These are phyloP conservation scores for Coelopa pilipes DNA, from an alignment of 2,888 invertebrate species.

Conservation along the genomic window DNA sequence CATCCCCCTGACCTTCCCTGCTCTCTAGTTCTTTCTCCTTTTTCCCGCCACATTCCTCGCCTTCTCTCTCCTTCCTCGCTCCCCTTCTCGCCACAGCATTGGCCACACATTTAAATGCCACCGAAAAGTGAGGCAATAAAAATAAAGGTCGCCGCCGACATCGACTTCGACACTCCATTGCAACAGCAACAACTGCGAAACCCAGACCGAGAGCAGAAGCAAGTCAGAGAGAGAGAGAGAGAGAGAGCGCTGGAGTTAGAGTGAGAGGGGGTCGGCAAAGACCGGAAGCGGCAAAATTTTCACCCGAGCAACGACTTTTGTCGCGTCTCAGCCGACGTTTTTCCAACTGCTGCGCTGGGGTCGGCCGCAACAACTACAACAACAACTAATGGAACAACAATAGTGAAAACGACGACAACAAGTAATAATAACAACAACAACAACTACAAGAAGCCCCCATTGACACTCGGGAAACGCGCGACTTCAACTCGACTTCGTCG, in stretches of 20 bases:
- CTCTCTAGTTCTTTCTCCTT: too few relatives aligned
- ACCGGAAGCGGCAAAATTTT: slow-evolving; percentile 16
- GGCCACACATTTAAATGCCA: slow-evolving; percentile 28
- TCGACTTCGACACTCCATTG: not conserved
- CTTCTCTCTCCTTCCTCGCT: too few relatives aligned
- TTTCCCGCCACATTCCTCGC: too few relatives aligned
- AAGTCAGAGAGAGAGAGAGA: not conserved
- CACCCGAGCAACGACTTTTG: not conserved
- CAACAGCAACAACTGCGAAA: not conserved
- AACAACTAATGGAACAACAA: not conserved
- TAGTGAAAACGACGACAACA: too few relatives aligned
- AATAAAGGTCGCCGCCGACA: slow-evolving; percentile 24
- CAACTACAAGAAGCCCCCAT: slow-evolving; percentile 1
- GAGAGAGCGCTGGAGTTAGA: not conserved
- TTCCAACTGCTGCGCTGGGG: not conserved
- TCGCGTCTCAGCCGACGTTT: not conserved
- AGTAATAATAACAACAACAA: not conserved
- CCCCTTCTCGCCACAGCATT: slow-evolving; percentile 1
- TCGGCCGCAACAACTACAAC: not conserved
- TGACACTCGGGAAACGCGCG: not conserved
- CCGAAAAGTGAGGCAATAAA: slow-evolving; percentile 25
- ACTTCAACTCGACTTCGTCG: not conserved
- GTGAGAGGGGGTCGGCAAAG: not conserved
- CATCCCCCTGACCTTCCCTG: too few relatives aligned
- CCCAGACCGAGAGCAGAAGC: too few relatives aligned